Base-by-base conservation (phyloP, 2,797 vertebrate species). In the Fistularia commersonii region DNA sequence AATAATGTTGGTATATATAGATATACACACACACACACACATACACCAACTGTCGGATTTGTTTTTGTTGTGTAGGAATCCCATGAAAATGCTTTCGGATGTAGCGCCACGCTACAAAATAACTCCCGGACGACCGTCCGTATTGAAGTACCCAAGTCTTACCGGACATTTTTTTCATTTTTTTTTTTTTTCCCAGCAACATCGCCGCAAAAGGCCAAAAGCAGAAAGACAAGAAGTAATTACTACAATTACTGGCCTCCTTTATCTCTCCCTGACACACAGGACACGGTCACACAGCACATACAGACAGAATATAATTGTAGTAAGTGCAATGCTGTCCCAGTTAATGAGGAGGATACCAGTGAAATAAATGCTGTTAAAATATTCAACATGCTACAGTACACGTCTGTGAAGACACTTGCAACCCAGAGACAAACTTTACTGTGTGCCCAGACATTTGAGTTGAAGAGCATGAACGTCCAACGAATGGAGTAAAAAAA, bases 321-420 rank as follows among this genome's bases (percentile, higher is more conserved):
- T 63, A 74, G 61, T 78, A 72, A 71, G 66, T 73, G 66, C 67
- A 61, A 62, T 34, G 57, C 78, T 87, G 82, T 74, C 83, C 44
- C 57, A 43, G 8, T 52, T 89, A 90, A 90, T 87, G 73, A 83
- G 66, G 76, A 75, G 65, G 67, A 61, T 84, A 58, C 64, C 66
- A 65, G 63, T 55, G 35, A 77, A 84, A 82, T 75, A 66, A 75
- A 76, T 45, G 74, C 69, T 80, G 78, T 84, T 65, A 67, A 68
- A 54, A 66, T 57, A 43, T 58, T 33, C 56, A 70, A 68, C 69
- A 74, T 74, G 76, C 69, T 68, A 68, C 82, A 86, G 86, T 85
- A 57, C 35, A 57, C 42, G 71, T 53, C 67, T 72, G 36, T 40
- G 51, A 64, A 70, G 67, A 74, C 74, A 69, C 65, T 74, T 48